phyloP scores from a whole-genome alignment of 64 coral and sea anemone genomes.

The Catalaphyllia jardinei region DNA sequence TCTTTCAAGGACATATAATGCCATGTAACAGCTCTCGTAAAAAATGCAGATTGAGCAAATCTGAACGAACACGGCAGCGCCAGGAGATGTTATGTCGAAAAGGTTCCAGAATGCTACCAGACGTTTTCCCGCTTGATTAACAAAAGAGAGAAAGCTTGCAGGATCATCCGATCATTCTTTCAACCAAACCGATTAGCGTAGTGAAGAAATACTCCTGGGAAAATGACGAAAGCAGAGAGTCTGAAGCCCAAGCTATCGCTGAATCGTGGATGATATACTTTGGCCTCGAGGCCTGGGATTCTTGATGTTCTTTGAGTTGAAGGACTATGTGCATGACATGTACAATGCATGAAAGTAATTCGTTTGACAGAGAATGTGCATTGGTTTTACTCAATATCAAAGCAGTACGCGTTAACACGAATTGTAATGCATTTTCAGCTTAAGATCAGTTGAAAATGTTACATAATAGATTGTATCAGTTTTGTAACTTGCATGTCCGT shows the following conservation, averaged over 20 bases:
- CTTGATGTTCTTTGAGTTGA: too few species aligned
- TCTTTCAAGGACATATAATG: too few species aligned
- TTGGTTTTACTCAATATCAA: too few species aligned
- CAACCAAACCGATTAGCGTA: neutral
- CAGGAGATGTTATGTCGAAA: conserved; percentile 14
- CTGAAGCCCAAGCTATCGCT: neutral
- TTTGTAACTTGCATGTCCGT: too few species aligned
- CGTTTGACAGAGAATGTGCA: too few species aligned
- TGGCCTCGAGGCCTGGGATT: neutral
- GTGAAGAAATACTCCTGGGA: conserved; percentile 15
- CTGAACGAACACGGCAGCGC: neutral
- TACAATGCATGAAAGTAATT: neutral
- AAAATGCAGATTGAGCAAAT: neutral
- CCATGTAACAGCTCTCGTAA: neutral
- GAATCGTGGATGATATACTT: conserved; percentile 43
- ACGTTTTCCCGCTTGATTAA: conserved; percentile 10
- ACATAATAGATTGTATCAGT: too few species aligned
- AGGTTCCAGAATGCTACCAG: conserved; percentile 4
- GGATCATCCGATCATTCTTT: neutral
- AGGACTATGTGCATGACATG: too few species aligned
- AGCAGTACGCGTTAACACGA: too few species aligned
- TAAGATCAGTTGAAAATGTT: too few species aligned
- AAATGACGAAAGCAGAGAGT: conserved; percentile 7
- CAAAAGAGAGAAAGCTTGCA: neutral
- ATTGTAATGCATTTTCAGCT: too few species aligned